Percentiles rank a stretch among this genome's conserved stretches.
Conservation (phyloP, 1,140 invertebrate genomes). For the Odontomachus brunneus region DNA sequence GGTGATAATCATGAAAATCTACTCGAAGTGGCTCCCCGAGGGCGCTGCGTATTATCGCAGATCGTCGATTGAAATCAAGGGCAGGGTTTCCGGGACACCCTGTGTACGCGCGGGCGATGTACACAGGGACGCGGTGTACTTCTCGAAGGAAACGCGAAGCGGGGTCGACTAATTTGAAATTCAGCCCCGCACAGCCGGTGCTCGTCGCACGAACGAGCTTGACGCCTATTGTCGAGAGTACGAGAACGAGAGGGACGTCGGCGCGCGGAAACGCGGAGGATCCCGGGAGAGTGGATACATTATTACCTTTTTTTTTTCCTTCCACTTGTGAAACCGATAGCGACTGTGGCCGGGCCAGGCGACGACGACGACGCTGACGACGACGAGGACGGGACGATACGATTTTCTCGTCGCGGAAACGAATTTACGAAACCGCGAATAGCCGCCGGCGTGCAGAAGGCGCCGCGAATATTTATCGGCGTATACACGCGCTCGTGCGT, state of each 20-base stretch:
- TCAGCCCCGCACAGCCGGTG: constrained; percentile 68
- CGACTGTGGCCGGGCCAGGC: constrained; percentile 1
- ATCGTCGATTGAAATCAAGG: constrained; percentile 41
- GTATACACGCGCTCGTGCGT: constrained; percentile 47
- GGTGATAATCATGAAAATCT: no score
- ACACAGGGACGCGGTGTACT: constrained; percentile 32
- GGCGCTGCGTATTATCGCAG: not conserved
- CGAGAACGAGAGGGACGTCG: not conserved
- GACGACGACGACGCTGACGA: constrained; percentile 8
- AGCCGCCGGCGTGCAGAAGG: constrained; percentile 8
- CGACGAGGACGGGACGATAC: no score
- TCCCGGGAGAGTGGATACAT: constrained; percentile 32
- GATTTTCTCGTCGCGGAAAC: constrained; percentile 63
- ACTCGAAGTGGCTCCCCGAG: no score
- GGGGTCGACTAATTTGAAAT: constrained; percentile 75
- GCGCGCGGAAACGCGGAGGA: constrained; percentile 21
- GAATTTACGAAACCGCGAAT: constrained; percentile 62
- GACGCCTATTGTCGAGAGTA: constrained; percentile 19
- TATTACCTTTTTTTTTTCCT: constrained; percentile 52
- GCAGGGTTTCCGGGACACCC: constrained; percentile 38
- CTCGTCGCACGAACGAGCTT: constrained; percentile 77
- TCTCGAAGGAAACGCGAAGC: constrained; percentile 46
- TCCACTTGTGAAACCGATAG: constrained; percentile 50
- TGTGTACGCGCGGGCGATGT: not conserved
- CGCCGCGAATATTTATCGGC: constrained; percentile 50